Evolutionary conservation across 2,888 invertebrate species (phyloP).

Genomic region (Diabrotica balteata): DNA sequence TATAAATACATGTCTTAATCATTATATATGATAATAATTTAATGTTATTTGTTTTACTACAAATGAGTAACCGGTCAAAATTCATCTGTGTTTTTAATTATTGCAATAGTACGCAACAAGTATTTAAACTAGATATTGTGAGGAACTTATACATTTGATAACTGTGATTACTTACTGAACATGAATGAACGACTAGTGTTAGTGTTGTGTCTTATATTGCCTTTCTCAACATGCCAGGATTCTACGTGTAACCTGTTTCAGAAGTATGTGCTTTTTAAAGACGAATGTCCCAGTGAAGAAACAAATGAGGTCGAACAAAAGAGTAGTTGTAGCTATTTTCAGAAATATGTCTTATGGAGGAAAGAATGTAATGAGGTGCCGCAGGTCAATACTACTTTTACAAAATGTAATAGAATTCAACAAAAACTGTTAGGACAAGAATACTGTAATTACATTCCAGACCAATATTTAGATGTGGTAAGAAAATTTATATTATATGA

Average conservation of each 20-base stretch:
- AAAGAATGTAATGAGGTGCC: slow-evolving; percentile 2
- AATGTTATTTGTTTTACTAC: too few relatives aligned
- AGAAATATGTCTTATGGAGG: slow-evolving; percentile 5
- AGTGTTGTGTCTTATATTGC: not conserved
- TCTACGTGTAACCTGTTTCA: slow-evolving; percentile 22
- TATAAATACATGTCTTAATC: too few relatives aligned
- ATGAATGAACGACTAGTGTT: not conserved
- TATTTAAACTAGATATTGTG: too few relatives aligned
- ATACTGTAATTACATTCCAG: slow-evolving; percentile 39
- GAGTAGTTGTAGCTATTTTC: not conserved
- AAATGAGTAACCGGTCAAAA: too few relatives aligned
- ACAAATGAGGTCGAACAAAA: not conserved
- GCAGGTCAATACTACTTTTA: too few relatives aligned
- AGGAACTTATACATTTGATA: too few relatives aligned
- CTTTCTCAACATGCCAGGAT: not conserved
- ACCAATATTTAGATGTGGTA: slow-evolving; percentile 43
- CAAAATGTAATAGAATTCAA: not conserved
- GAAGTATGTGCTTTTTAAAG: slow-evolving; percentile 14
- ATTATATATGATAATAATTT: too few relatives aligned
- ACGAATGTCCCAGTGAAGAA: slow-evolving; percentile 2
- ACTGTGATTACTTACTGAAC: not conserved
- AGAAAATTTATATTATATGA: slow-evolving; percentile 21
- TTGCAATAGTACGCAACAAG: too few relatives aligned
- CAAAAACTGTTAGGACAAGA: not conserved
- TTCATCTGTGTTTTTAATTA: too few relatives aligned